phyloP scores from a whole-genome alignment of 2,113 vertebrate species.

The Paratilapia polleni region DNA sequence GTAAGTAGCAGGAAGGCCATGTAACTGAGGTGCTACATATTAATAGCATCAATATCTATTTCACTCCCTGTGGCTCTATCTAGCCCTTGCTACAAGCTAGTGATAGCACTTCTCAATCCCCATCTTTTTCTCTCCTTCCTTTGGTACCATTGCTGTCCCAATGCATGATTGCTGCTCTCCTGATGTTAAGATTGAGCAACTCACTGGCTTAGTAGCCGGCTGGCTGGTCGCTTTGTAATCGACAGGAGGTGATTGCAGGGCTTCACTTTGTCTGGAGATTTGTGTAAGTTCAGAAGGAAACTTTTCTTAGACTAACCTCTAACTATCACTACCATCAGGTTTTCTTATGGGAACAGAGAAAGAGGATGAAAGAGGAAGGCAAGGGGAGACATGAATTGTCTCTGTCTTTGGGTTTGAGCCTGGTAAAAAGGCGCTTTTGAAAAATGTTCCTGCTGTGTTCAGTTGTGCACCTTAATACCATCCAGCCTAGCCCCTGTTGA shows the following conservation, averaged over 20 bases:
- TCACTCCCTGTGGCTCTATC: conserved; percentile 13
- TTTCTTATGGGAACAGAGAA: not conserved
- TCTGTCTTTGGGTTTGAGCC: conserved; percentile 7
- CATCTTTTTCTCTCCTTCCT: not conserved
- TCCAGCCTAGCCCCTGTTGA: not conserved
- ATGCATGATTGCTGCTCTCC: conserved; percentile 19
- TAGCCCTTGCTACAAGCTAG: conserved; percentile 17
- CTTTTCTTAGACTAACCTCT: not conserved
- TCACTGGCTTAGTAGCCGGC: conserved; percentile 25
- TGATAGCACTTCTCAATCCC: conserved; percentile 18
- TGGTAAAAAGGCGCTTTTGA: not conserved
- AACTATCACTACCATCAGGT: conserved; percentile 5
- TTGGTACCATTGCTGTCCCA: not conserved
- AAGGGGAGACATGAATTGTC: not conserved
- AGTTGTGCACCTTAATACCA: not conserved
- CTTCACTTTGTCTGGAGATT: conserved; percentile 39
- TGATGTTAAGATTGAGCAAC: conserved; percentile 9
- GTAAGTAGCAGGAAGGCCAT: not conserved
- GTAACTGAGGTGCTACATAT: not conserved
- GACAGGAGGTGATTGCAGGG: not conserved
- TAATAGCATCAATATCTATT: conserved; percentile 11
- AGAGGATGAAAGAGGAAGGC: not conserved
- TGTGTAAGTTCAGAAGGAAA: conserved; percentile 17
- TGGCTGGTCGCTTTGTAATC: conserved; percentile 26
- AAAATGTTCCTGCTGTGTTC: conserved; percentile 2